These are phyloP conservation scores for Ormia ochracea DNA, from an alignment of 2,888 invertebrate genomes.

Conservation along the genomic window DNA sequence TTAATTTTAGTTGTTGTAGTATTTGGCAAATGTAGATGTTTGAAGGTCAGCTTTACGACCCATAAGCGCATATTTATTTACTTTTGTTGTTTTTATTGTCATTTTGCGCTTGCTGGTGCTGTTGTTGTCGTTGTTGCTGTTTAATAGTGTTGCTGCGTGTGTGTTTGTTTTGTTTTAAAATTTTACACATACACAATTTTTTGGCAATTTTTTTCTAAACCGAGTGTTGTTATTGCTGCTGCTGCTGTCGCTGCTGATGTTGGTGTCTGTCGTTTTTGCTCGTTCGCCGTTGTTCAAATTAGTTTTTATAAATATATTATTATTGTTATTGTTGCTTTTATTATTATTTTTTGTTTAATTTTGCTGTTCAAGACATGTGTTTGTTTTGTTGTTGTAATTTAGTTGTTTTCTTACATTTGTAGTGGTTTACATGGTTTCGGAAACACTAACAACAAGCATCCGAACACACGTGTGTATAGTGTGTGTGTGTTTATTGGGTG, in stretches of 20 bases:
- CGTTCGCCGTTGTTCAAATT: constrained; percentile 56
- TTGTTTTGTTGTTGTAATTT: constrained; percentile 29
- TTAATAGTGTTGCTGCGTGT: background rate
- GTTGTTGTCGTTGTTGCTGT: constrained; percentile 60
- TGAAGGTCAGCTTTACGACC: constrained; percentile 77
- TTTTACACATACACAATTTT: constrained; percentile 67
- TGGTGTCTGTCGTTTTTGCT: constrained; percentile 42
- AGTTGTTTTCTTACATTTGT: constrained; percentile 45
- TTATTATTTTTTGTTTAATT: constrained; percentile 50
- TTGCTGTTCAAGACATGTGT: constrained; percentile 67
- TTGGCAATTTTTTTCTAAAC: constrained; percentile 66
- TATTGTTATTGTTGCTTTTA: constrained; percentile 12
- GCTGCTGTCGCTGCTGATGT: constrained; percentile 13
- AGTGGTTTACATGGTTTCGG: constrained; percentile 50
- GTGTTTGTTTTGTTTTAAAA: constrained; percentile 64
- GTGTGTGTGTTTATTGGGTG: background rate
- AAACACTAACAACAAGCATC: constrained; percentile 12
- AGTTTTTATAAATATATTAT: constrained; percentile 57
- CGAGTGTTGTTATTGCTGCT: constrained; percentile 42
- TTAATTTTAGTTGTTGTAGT: constrained; percentile 56
- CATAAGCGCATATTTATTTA: constrained; percentile 71
- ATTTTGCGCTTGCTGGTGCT: constrained; percentile 20
- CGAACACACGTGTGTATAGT: background rate
- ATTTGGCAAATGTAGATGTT: constrained; percentile 73
- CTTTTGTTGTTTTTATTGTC: constrained; percentile 59